phyloP scores from a whole-genome alignment of 2,797 vertebrate species.

The Macroramphosus scolopax region DNA sequence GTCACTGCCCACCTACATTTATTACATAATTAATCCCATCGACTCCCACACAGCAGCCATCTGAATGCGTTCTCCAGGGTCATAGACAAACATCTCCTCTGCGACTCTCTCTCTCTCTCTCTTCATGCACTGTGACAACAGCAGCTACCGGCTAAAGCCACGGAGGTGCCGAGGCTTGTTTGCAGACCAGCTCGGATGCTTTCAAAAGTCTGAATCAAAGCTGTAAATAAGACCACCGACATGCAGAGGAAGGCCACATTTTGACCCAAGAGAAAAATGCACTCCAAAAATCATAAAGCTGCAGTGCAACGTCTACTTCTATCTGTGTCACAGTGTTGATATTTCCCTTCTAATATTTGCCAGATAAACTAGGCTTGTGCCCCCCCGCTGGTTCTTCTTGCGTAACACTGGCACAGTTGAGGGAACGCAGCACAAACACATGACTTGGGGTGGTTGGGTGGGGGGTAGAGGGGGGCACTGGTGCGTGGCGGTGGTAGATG shows the following conservation, averaged over 20 bases:
- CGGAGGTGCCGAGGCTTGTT: conserved; percentile 14
- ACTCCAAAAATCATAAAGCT: conserved; percentile 1
- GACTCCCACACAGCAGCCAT: conserved; percentile 41
- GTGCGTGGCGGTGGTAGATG: conserved; percentile 55
- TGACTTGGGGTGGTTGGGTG: conserved; percentile 48
- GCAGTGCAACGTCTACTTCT: not conserved
- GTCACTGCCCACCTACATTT: conserved; percentile 39
- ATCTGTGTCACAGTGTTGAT: not conserved
- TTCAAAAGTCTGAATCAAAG: conserved; percentile 15
- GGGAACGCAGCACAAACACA: conserved; percentile 39
- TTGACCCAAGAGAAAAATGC: conserved; percentile 1
- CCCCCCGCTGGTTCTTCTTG: conserved; percentile 24
- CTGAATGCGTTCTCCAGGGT: conserved; percentile 36
- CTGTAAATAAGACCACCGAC: conserved; percentile 1
- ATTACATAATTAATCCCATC: conserved; percentile 60
- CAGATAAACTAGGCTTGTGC: conserved; percentile 9
- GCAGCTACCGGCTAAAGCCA: conserved; percentile 30
- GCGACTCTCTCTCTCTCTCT: conserved; percentile 26
- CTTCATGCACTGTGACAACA: conserved; percentile 47
- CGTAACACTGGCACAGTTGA: conserved; percentile 54
- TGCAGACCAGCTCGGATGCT: conserved; percentile 14
- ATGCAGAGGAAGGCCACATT: not conserved
- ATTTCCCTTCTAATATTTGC: conserved; percentile 7
- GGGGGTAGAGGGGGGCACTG: conserved; percentile 54
- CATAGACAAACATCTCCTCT: conserved; percentile 43